Percentiles rank a stretch among this genome's conserved stretches.
phyloP scores from a whole-genome alignment of 2,888 invertebrate species.

The Pterostichus niger region DNA sequence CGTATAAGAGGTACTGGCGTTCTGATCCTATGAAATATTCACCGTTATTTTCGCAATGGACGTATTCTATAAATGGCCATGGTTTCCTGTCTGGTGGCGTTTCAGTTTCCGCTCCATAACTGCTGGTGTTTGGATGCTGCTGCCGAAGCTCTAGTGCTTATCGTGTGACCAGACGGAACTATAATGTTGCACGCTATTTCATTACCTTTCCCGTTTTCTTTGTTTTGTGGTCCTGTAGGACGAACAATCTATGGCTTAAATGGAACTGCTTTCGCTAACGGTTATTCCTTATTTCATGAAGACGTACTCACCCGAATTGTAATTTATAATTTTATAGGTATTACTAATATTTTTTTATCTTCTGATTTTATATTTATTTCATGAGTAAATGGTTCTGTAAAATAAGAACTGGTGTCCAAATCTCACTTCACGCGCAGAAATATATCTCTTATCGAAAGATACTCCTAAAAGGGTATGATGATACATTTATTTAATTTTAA shows the following conservation, averaged over 20 bases:
- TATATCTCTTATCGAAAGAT: too few relatives aligned
- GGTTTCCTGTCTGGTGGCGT: slow-evolving; percentile 70
- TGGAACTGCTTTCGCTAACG: slow-evolving; percentile 1
- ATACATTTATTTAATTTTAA: too few relatives aligned
- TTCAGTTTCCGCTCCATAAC: slow-evolving; percentile 72
- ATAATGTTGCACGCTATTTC: slow-evolving; percentile 40
- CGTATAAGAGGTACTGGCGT: slow-evolving; percentile 57
- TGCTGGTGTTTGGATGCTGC: slow-evolving; percentile 60
- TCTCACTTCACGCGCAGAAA: too few relatives aligned
- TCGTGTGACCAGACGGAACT: slow-evolving; percentile 57
- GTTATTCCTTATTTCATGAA: slow-evolving; percentile 22
- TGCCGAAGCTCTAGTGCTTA: slow-evolving; percentile 31
- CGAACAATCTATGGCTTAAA: slow-evolving; percentile 34
- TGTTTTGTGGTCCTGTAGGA: not conserved
- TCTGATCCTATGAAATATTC: slow-evolving; percentile 71
- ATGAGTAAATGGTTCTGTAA: too few relatives aligned
- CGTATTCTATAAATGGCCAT: slow-evolving; percentile 72
- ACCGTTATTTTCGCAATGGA: slow-evolving; percentile 68
- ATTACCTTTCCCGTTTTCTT: slow-evolving; percentile 42
- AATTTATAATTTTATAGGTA: slow-evolving; percentile 22
- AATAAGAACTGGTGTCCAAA: too few relatives aligned
- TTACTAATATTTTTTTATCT: not conserved
- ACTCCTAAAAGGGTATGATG: too few relatives aligned
- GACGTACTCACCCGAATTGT: slow-evolving; percentile 1
- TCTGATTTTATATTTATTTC: not conserved